A percentile compares a stretch with the other conserved stretches of the same genome.
Evolutionary conservation across 2,797 vertebrate genomes (phyloP).

Genomic region (Ataeniobius toweri): DNA sequence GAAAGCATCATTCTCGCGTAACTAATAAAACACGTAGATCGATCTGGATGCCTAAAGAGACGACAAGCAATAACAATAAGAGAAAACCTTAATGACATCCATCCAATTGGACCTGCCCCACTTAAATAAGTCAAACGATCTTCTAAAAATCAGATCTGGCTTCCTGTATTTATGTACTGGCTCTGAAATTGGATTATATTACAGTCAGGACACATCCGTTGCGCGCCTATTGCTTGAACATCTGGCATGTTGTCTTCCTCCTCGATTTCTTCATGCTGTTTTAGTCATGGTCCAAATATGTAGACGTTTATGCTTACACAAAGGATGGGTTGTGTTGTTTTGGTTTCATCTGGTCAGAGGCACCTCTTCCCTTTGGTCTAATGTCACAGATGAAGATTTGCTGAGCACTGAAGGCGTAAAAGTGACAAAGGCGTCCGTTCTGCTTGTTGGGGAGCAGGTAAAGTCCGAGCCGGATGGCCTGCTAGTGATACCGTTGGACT

Average conservation of each 20-base stretch:
- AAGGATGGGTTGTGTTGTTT: conserved; percentile 23
- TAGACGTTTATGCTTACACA: conserved; percentile 44
- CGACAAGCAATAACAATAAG: conserved; percentile 61
- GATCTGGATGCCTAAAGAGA: conserved; percentile 60
- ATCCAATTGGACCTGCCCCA: conserved; percentile 45
- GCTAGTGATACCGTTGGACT: conserved; percentile 85
- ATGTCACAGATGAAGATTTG: conserved; percentile 90
- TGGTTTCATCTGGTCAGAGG: conserved; percentile 94
- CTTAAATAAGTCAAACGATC: conserved; percentile 15
- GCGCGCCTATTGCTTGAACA: conserved; percentile 48
- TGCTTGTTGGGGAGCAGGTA: conserved; percentile 90
- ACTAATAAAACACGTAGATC: conserved; percentile 68
- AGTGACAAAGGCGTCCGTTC: conserved; percentile 96
- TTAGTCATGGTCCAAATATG: conserved; percentile 49
- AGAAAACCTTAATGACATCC: conserved; percentile 47
- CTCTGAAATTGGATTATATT: conserved; percentile 37
- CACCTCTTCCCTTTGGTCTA: conserved; percentile 98
- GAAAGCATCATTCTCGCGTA: conserved; percentile 70
- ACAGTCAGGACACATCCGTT: conserved; percentile 31
- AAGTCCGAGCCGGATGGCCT: conserved; percentile 91
- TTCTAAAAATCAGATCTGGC: conserved; percentile 44
- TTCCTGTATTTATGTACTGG: conserved; percentile 36
- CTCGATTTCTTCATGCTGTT: conserved; percentile 58
- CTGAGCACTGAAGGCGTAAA: conserved; percentile 96
- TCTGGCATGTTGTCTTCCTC: conserved; percentile 21